Evolutionary conservation across 1,140 invertebrate genomes (phyloP).

Genomic region (Oedothorax gibbosus): DNA sequence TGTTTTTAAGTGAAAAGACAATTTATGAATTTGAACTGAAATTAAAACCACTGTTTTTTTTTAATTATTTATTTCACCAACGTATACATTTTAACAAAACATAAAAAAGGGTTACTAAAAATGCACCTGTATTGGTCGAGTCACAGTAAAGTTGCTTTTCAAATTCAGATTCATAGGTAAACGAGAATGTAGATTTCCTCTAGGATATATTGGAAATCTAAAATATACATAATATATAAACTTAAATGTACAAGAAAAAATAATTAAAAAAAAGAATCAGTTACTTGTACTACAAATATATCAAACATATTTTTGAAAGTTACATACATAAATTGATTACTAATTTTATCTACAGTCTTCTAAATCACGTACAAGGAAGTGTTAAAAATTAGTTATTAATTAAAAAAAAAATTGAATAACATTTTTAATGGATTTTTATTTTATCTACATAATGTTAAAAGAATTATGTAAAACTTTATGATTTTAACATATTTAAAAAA

Average conservation of each 20-base stretch:
- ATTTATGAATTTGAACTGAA: neutral
- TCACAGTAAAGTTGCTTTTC: constrained; percentile 22
- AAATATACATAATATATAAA: neutral
- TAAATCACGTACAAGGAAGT: no score
- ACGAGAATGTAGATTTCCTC: constrained; percentile 8
- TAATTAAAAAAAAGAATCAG: neutral
- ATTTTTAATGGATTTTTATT: no score
- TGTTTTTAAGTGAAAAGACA: neutral
- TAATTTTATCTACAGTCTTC: no score
- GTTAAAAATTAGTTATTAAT: no score
- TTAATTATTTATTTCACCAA: neutral
- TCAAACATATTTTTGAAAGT: neutral
- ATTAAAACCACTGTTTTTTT: neutral
- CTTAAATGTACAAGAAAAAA: neutral
- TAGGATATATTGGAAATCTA: constrained; percentile 28
- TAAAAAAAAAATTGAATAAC: no score
- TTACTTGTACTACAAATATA: neutral
- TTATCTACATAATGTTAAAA: no score
- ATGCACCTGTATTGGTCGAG: constrained; percentile 36
- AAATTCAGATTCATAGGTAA: constrained; percentile 3
- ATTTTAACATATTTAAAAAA: no score
- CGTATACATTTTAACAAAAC: no score
- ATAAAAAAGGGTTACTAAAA: neutral
- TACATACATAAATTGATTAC: no score
- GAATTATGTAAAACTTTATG: no score